A percentile compares a stretch with the other conserved stretches of the same genome.
Evolutionary conservation across 1,140 invertebrate genomes (phyloP).

Genomic region (Ptiloglossa arizonensis): DNA sequence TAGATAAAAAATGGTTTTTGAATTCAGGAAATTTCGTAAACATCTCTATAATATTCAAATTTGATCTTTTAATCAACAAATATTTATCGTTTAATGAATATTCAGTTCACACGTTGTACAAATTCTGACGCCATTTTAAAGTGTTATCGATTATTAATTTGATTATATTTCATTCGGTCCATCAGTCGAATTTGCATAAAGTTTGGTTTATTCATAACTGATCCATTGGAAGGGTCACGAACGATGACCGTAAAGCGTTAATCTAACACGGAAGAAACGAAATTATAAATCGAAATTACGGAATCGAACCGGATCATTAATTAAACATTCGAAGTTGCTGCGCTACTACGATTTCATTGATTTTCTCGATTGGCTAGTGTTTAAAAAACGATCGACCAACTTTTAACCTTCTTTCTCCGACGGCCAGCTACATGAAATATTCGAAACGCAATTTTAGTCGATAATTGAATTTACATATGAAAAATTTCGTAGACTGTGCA

Average conservation of each 20-base stretch:
- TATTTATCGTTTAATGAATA: neutral
- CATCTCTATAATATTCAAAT: neutral
- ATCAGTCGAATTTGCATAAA: neutral
- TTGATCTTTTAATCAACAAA: neutral
- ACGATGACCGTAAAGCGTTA: neutral
- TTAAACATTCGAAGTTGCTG: conserved; percentile 4
- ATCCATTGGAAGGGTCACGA: neutral
- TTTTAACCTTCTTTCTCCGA: neutral
- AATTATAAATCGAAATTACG: conserved; percentile 18
- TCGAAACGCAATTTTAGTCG: conserved; percentile 23
- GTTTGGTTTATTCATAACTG: neutral
- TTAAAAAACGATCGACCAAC: neutral
- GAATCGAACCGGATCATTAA: conserved; percentile 31
- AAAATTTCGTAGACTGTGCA: too few relatives aligned
- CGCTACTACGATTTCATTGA: conserved; percentile 15
- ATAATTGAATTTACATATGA: conserved; percentile 9
- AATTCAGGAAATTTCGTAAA: neutral
- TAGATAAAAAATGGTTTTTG: neutral
- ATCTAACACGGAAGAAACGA: conserved; percentile 14
- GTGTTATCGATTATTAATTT: neutral
- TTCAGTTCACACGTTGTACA: neutral
- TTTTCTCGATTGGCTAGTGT: conserved; percentile 1
- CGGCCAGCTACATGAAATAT: neutral
- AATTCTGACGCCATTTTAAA: neutral
- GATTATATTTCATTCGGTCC: neutral